Base-by-base conservation (phyloP, 2,888 invertebrate genomes). In the Ptilodon capucinus region DNA sequence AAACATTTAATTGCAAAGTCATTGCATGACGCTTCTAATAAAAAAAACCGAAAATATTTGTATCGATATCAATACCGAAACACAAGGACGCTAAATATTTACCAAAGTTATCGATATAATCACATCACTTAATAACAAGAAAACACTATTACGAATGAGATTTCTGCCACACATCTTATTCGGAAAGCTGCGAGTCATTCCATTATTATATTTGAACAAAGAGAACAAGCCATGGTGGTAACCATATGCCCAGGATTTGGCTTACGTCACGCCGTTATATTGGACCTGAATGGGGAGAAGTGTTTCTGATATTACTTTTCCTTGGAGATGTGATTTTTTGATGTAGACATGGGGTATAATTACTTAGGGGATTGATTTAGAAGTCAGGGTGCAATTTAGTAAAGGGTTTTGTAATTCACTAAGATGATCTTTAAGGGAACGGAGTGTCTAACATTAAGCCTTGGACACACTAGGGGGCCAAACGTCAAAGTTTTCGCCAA, bases 101-200 rank as follows among this genome's bases (percentile, higher is more conserved):
- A 52, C 42, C n/a, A 59, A 48, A 38, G 42, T 18, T 39, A 47
- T 49, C 49, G 59, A 62, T 57, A 60, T 45, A 71, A 62, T 64
- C 72, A 64, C 78, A 74, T 64, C 56, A 57, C 57, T 59, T 49
- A 21, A 56, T 45, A 65, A 44, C 49, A n/a, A 23, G 53, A 68
- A 60, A 71, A 70, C 76, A 82, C 82, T 81, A 81, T 76, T 80
- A 75, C 67, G 76, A 82, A 84, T 84, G 79, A 85, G 83, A 84
- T 86, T 84, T 80, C 81, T 74, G 72, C 77, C 71, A 79, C 81
- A 80, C 84, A 82, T 85, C 85, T 84, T 74, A 84, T 78, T 85
- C 80, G 70, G 74, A 79, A 85, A 83, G 81, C 76, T 74, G 78
- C 85, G 66, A 86, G 81, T 88, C 86, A 86, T 84, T 85, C 82